Conservation (phyloP, 2,113 vertebrate genomes). For the Zosterops lateralis region DNA sequence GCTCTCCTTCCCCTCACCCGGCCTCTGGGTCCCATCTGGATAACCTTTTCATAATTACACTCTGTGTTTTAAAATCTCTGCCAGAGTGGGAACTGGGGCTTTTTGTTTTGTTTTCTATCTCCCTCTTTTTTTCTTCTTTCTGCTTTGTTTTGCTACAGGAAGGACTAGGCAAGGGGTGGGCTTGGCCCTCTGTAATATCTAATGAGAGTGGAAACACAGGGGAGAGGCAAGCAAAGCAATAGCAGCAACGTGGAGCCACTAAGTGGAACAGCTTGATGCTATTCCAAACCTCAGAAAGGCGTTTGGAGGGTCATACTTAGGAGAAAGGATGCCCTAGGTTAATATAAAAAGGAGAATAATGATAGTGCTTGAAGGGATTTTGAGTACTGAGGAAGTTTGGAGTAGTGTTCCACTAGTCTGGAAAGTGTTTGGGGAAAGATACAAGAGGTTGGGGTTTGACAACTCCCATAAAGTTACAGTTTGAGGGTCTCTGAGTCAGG, state of each 20-base stretch:
- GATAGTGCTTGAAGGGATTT: neutral
- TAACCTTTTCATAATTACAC: slow-evolving; percentile 39
- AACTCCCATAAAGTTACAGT: neutral
- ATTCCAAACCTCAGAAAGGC: neutral
- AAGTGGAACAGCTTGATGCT: neutral
- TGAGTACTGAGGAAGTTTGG: neutral
- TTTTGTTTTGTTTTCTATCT: neutral
- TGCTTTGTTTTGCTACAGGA: slow-evolving; percentile 1
- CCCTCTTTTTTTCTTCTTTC: neutral
- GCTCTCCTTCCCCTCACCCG: slow-evolving; percentile 16
- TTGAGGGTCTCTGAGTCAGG: neutral
- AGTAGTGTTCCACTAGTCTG: neutral
- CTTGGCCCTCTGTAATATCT: neutral
- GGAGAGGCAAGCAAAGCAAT: neutral
- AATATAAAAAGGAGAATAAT: neutral
- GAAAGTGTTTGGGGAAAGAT: neutral
- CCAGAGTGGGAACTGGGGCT: neutral
- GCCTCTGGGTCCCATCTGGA: slow-evolving; percentile 39
- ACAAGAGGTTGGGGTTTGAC: neutral
- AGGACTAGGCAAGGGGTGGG: neutral
- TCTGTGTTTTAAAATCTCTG: slow-evolving; percentile 41
- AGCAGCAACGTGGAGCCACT: neutral
- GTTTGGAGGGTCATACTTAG: neutral
- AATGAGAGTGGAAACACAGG: neutral
- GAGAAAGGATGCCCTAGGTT: neutral